phyloP scores from a whole-genome alignment of 2,113 vertebrate genomes.

The Mohoua ochrocephala region DNA sequence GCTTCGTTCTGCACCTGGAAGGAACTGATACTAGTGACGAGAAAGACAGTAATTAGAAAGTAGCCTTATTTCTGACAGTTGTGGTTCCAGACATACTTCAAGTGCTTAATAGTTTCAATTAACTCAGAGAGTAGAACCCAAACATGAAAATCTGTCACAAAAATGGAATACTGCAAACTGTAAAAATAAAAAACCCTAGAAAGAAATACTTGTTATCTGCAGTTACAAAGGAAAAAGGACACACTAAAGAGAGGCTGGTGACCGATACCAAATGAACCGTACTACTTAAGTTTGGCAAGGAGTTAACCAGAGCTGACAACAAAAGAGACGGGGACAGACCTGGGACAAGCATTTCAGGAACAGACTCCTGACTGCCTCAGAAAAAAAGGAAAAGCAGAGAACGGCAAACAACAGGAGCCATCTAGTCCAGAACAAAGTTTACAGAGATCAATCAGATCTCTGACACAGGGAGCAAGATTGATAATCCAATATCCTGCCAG shows the following conservation, averaged over 20 bases:
- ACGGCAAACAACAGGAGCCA: background rate
- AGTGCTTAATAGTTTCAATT: background rate
- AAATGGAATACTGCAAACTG: background rate
- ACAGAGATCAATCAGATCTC: background rate
- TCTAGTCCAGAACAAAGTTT: background rate
- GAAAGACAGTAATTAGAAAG: background rate
- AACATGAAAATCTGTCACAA: background rate
- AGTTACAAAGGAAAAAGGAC: background rate
- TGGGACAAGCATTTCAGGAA: background rate
- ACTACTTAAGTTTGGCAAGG: background rate
- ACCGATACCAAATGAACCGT: background rate
- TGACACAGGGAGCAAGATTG: background rate
- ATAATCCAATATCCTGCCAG: background rate
- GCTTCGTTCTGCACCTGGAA: background rate
- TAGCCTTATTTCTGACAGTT: background rate
- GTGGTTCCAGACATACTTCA: background rate
- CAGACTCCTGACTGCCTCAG: background rate
- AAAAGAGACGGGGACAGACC: background rate
- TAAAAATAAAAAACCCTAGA: background rate
- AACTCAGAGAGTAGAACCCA: background rate
- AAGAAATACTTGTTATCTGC: background rate
- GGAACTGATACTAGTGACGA: background rate
- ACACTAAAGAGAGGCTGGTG: background rate
- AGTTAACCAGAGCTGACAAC: background rate
- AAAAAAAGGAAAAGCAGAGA: background rate